Base-by-base conservation (phyloP, 2,888 invertebrate genomes). In the Drosophila paucipuncta region DNA sequence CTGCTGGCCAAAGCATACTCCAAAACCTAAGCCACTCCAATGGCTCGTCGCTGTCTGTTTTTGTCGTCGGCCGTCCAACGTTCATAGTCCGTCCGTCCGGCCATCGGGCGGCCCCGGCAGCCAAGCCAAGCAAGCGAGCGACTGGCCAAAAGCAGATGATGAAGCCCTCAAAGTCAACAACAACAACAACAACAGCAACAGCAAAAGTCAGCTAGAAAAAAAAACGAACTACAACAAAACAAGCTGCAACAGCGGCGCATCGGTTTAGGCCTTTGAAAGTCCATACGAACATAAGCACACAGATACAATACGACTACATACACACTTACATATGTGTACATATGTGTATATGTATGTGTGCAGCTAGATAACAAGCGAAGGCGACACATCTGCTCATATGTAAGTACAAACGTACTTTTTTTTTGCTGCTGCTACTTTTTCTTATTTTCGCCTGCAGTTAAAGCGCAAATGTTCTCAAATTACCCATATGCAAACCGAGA, bases 121-220 rank as follows among this genome's bases (percentile, higher is more conserved):
- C 79, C 60, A 62, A 54, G 68, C 83, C 71, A 68, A 76, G 73
- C 76, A 71, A 67, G 73, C 78, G 47, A 76, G 75, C 86, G 82
- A 83, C 74, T 83, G 89, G 83, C 89, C 83, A 80, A 89, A 89
- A 89, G 89, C 86, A 89, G 90, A 90, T 90, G 91, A 92, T 90
- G 92, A 92, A 92, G 92, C 92, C 92, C 91, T 91, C 92, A 92
- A 92, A 92, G 92, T 91, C 92, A 91, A 82, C 85, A 80, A 71
- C 78, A 82, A 70, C 72, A 80, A 43, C 63, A 68, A 60, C 67
- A 60, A 63, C 72, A 22, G 22, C 22, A 80, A 41, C 63, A 66
- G 64, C 83, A 58, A 66, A 22, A 69, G 68, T 68, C 68, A 70
- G 65, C 67, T 73, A 54, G 76, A 62, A 28, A 66, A 71, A 71